Conservation (phyloP, 30 jellyfish, hydroid and myxozoan genomes). For the Pseudorhiza aurosa region DNA sequence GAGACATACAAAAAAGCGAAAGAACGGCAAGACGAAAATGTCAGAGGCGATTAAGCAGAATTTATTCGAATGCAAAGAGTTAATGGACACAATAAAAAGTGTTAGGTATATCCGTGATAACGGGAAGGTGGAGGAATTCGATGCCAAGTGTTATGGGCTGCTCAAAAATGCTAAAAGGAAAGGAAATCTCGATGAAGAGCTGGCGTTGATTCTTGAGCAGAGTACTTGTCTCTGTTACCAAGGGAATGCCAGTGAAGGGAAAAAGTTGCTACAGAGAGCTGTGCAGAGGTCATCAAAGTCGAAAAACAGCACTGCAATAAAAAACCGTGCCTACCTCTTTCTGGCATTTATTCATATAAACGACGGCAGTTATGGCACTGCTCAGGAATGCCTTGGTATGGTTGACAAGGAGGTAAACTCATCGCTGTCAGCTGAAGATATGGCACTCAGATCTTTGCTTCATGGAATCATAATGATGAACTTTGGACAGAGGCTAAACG, state of each 20-base stretch:
- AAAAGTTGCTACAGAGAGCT: conserved; percentile 68
- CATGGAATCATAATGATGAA: conserved; percentile 78
- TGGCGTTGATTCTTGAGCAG: conserved; percentile 42
- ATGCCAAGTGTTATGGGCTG: conserved; percentile 43
- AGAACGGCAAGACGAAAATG: background rate
- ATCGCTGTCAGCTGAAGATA: conserved; percentile 65
- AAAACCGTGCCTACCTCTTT: conserved; percentile 77
- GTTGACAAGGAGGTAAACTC: conserved; percentile 34
- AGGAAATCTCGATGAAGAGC: conserved; percentile 45
- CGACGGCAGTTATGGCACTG: conserved; percentile 91
- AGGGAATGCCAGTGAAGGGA: conserved; percentile 76
- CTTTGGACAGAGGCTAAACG: conserved; percentile 72
- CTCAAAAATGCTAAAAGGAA: conserved; percentile 14
- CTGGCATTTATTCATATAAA: conserved; percentile 68
- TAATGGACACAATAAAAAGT: conserved; percentile 6
- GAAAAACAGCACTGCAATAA: conserved; percentile 38
- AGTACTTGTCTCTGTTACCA: conserved; percentile 52
- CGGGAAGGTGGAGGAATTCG: conserved; percentile 74
- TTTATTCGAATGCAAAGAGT: conserved; percentile 22
- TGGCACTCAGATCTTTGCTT: conserved; percentile 24
- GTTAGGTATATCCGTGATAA: conserved; percentile 47
- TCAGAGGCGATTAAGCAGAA: background rate
- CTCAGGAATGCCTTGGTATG: conserved; percentile 82
- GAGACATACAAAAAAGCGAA: conserved; percentile 8
- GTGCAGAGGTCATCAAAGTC: conserved; percentile 73